Percentiles rank a stretch among this genome's conserved stretches.
Conservation (phyloP, 2,797 vertebrate species). For the Podargus strigoides region DNA sequence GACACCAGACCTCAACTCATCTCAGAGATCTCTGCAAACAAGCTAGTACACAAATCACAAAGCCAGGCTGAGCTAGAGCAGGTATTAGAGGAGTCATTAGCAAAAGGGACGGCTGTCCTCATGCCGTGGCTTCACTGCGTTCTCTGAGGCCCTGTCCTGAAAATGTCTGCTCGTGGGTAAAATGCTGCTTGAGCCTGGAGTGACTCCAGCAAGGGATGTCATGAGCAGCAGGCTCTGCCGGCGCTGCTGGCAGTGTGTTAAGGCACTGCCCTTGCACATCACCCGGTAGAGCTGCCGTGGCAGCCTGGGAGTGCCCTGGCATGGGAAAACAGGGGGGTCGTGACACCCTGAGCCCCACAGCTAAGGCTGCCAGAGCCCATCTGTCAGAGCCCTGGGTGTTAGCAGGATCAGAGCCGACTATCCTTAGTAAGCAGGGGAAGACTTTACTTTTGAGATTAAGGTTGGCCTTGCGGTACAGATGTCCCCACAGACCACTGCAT, state of each 20-base stretch:
- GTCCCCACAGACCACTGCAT: neutral
- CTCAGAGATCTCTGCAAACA: neutral
- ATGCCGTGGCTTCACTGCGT: neutral
- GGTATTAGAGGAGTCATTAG: neutral
- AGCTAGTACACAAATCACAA: neutral
- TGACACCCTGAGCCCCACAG: neutral
- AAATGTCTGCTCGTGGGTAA: neutral
- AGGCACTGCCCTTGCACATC: neutral
- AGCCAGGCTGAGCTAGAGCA: neutral
- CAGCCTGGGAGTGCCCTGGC: neutral
- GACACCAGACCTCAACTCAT: fast-evolving
- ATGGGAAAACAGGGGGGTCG: neutral
- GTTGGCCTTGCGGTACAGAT: neutral
- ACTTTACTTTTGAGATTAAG: neutral
- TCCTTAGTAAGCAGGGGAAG: neutral
- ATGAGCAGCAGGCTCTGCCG: neutral
- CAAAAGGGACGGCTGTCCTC: neutral
- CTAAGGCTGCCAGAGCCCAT: neutral
- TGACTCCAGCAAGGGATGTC: neutral
- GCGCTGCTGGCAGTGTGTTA: neutral
- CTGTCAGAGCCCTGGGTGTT: neutral
- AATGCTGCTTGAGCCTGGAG: neutral
- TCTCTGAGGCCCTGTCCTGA: fast-evolving
- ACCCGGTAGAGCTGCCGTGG: neutral
- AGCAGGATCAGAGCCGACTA: neutral